Evolutionary conservation across 2,888 invertebrate species (phyloP), one percentile per base, ranked within the genome.

Genomic region (Agonopterix arenella): DNA sequence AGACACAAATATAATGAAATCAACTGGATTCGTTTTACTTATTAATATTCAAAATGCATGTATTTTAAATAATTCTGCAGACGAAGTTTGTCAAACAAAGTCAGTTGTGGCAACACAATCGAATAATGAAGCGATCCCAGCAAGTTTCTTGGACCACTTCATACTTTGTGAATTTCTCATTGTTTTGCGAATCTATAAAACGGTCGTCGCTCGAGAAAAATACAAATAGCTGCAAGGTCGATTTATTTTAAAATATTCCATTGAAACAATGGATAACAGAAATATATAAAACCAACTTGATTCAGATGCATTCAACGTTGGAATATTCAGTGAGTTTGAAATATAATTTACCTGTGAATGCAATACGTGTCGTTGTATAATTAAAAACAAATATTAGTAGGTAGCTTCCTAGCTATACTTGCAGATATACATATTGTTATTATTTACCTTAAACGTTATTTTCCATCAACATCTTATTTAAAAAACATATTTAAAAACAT

Each of bases 121-220:
- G 64, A 43, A 42, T 60, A 71, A 70, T 73, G 65, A 40, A 40
- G 68, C 61, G 61, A 65, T 66, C 64, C 66, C 66, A 57, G 53
- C 51, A 53, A 52, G n/a, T 10, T 57, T 59, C 61, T 64, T 66
- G 65, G 64, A 68, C 66, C 62, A 62, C 60, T 59, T 59, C 50
- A 67, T 59, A 59, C 61, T 58, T 58, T 52, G 50, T 4, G 3
- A n/a, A 11, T 8, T 37, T 45, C 28, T 28, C n/a, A 18, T 45
- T 37, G 36, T 28, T 13, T 46, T 13, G 47, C 40, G 38, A 51
- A 13, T 18, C 18, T 36, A 43, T 13, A 43, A 48, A 36, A 45
- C 45, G 43, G 45, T 38, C 36, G 49, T 10, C 8, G 43, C 11
- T 43, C 43, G 43, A 11, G 43, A 43, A 43, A 43, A n/a, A 43